A percentile compares a stretch with the other conserved stretches of the same genome.
These are phyloP conservation scores for Hypomecis atomaria DNA, from an alignment of 2,888 invertebrate genomes.

Conservation along the genomic window DNA sequence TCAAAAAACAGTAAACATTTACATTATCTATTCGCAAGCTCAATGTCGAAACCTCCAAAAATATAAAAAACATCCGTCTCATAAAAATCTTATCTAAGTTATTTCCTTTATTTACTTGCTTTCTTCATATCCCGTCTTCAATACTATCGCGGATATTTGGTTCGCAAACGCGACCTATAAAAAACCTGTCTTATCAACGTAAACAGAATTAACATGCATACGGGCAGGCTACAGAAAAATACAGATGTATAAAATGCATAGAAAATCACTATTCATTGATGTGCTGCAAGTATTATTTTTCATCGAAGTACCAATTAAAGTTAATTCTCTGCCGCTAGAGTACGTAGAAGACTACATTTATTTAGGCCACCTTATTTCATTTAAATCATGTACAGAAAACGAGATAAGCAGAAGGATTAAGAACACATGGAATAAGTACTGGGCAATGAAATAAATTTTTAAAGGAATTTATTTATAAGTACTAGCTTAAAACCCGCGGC, in stretches of 20 bases:
- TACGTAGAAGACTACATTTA: no score
- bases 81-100: conserved; percentile 26
- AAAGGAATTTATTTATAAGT: no score
- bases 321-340: no score
- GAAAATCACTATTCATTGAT: no score
- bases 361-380: no score
- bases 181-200: conserved; percentile 27
- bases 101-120: conserved; percentile 30
- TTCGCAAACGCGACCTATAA: conserved; percentile 41
- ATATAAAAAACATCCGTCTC: conserved; percentile 14
- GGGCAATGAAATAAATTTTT: no score
- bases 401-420: no score
- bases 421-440: no score
- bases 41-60: conserved; percentile 18
- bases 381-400: no score
- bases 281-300: no score
- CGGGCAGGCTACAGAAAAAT: conserved; percentile 26
- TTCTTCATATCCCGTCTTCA: conserved; percentile 26
- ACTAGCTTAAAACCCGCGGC: no score
- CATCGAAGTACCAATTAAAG: no score
- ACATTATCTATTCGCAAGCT: conserved; percentile 8
- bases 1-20: conserved; percentile 2
- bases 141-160: conserved; percentile 35
- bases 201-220: conserved; percentile 37
- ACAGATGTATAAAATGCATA: not conserved